Percentiles rank a stretch among this genome's conserved stretches.
Evolutionary conservation across 2,888 invertebrate genomes (phyloP).

Genomic region (Geophilus truncorum): DNA sequence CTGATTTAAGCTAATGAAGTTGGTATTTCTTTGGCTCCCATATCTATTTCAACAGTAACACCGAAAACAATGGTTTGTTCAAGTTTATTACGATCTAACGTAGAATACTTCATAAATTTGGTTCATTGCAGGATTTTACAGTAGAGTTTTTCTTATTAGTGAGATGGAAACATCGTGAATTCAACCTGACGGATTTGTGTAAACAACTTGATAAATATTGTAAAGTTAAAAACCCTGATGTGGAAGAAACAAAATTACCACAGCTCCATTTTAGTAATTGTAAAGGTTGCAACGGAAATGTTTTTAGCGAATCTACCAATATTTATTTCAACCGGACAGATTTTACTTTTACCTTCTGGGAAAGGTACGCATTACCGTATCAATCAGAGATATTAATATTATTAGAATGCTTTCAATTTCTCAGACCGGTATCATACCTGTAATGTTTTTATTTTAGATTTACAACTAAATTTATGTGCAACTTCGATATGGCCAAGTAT

Average conservation of each 20-base stretch:
- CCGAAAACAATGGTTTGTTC: neutral
- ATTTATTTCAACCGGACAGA: too few species aligned
- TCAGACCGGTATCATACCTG: too few species aligned
- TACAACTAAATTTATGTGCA: neutral
- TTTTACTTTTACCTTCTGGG: too few species aligned
- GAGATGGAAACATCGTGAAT: neutral
- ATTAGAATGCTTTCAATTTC: too few species aligned
- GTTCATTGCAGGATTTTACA: neutral
- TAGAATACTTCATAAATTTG: neutral
- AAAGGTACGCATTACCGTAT: too few species aligned
- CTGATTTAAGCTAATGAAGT: neutral
- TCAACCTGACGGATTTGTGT: neutral
- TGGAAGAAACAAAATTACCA: neutral
- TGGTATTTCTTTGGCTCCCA: neutral
- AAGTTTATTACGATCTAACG: too few species aligned
- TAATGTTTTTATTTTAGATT: neutral
- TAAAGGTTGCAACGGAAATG: neutral
- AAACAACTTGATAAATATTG: neutral
- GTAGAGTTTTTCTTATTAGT: neutral
- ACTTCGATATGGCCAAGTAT: neutral
- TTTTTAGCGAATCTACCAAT: too few species aligned
- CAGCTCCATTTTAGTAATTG: neutral
- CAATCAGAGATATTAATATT: too few species aligned
- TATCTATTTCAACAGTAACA: neutral
- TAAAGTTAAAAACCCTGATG: neutral